phyloP scores from a whole-genome alignment of 2,113 vertebrate genomes.

The Tyto alba region DNA sequence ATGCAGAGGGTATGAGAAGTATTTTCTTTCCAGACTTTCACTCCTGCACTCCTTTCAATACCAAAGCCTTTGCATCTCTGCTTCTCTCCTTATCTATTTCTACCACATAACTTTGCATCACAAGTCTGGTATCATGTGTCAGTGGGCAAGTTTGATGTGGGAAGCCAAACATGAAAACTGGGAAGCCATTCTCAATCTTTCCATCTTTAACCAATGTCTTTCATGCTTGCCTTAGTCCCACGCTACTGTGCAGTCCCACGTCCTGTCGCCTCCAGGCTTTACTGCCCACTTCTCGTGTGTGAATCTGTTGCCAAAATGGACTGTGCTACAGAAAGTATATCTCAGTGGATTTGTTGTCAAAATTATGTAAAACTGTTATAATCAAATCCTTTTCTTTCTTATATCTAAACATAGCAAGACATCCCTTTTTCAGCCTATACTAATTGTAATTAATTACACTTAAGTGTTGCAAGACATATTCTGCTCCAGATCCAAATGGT shows the following conservation, averaged over 20 bases:
- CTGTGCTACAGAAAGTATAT: not conserved
- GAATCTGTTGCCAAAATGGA: too few relatives aligned
- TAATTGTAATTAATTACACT: not conserved
- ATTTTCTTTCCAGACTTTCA: not conserved
- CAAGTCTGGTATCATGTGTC: not conserved
- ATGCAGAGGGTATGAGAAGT: not conserved
- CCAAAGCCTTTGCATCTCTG: not conserved
- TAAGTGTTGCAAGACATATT: not conserved
- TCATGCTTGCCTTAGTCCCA: not conserved
- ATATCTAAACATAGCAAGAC: not conserved
- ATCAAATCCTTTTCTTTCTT: not conserved
- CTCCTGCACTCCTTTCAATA: not conserved
- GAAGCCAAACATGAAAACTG: not conserved
- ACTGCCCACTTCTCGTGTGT: rapidly evolving
- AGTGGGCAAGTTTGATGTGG: not conserved
- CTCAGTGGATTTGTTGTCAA: not conserved
- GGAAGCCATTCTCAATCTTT: not conserved
- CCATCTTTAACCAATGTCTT: not conserved
- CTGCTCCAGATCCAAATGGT: not conserved
- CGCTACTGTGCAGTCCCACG: not conserved
- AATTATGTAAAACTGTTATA: not conserved
- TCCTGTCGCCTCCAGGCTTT: rapidly evolving
- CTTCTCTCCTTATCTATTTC: not conserved
- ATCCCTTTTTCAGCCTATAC: not conserved
- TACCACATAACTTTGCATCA: not conserved